phyloP scores from a whole-genome alignment of 2,797 vertebrate genomes.

The Channallabes apus region DNA sequence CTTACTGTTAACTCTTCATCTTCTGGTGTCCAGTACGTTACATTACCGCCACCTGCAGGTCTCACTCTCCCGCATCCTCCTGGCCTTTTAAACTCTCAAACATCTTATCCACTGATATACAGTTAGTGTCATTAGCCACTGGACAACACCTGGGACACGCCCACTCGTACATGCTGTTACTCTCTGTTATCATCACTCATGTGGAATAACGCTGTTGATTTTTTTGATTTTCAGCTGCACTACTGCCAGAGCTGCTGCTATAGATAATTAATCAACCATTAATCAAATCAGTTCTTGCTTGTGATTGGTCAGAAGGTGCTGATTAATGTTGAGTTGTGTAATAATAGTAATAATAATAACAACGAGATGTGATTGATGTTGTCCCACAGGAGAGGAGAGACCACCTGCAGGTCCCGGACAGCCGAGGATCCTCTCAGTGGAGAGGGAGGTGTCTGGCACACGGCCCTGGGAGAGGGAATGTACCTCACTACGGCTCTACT shows the following conservation, averaged over 20 bases:
- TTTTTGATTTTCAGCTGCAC: neutral
- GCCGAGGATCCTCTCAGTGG: conserved; percentile 43
- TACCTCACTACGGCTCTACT: conserved; percentile 53
- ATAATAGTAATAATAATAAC: too few species aligned
- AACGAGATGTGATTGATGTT: neutral
- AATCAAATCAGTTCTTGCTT: neutral
- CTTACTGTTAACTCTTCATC: too few species aligned
- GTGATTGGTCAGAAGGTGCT: neutral
- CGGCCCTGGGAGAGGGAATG: conserved; percentile 51
- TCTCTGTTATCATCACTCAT: too few species aligned
- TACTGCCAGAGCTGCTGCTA: neutral
- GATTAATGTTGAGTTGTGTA: neutral
- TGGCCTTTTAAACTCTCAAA: too few species aligned
- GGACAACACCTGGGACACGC: too few species aligned
- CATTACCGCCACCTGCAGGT: too few species aligned
- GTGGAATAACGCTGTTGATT: too few species aligned
- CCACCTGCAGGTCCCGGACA: neutral
- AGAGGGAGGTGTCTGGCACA: conserved; percentile 48
- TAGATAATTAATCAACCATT: neutral
- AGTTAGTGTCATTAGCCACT: too few species aligned
- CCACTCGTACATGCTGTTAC: too few species aligned
- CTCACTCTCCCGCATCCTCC: too few species aligned
- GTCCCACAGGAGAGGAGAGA: conserved; percentile 57
- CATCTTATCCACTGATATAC: too few species aligned
- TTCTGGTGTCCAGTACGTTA: too few species aligned